Evolutionary conservation across 2,797 vertebrate genomes (phyloP).

Genomic region (Hemibagrus guttatus): DNA sequence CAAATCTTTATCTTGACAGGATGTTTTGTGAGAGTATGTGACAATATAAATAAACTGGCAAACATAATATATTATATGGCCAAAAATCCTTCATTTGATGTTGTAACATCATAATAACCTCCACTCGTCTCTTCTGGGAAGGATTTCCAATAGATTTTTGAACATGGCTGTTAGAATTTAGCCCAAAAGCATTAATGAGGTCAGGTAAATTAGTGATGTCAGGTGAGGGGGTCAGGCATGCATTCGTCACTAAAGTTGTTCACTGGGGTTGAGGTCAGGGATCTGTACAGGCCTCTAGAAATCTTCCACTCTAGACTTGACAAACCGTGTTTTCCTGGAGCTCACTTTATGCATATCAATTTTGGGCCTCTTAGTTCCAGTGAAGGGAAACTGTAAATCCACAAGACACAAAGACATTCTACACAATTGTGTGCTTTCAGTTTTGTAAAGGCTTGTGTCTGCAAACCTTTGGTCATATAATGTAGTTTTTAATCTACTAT

Average conservation of each 20-base stretch:
- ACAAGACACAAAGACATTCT: neutral
- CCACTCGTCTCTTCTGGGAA: neutral
- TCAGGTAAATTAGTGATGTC: neutral
- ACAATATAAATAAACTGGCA: neutral
- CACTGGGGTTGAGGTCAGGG: neutral
- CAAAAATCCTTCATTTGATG: neutral
- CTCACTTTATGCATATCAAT: no score
- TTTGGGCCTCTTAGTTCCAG: neutral
- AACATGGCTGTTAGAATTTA: neutral
- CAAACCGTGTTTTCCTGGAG: no score
- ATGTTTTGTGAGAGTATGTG: neutral
- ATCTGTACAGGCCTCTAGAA: neutral
- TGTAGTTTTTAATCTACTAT: neutral
- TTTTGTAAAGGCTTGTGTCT: neutral
- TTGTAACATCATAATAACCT: neutral
- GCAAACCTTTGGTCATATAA: neutral
- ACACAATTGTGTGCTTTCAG: neutral
- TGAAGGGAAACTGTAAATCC: neutral
- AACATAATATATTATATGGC: neutral
- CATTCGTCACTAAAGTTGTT: neutral
- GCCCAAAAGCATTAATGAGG: neutral
- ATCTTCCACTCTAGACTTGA: neutral
- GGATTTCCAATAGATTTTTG: no score
- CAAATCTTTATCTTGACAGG: slow-evolving; percentile 34
- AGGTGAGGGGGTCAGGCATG: neutral